Evolutionary conservation across 2,113 vertebrate species (phyloP), one percentile per base, ranked within the genome.

Genomic region (Heterotilapia buettikoferi): DNA sequence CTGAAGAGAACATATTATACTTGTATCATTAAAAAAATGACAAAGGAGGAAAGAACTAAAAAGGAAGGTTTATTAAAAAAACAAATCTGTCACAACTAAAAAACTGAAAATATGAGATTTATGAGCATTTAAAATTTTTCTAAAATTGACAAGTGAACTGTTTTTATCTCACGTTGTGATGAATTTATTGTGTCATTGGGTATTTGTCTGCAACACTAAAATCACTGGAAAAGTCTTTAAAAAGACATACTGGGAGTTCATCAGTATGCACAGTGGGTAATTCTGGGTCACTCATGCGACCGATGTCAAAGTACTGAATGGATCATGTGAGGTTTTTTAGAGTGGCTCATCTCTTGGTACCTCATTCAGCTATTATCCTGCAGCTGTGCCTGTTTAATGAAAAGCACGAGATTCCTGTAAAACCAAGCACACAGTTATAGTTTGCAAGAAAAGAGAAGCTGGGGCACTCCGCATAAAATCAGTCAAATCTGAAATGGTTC

Each of bases 271-370:
- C n/a, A 16, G 24, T 43, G 45, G 61, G 53, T 86, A 82, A 6
- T 31, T 18, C 19, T 43, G 29, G 36, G 36, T 57, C 61, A 71
- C 52, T 84, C 31, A 18, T 85, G 61, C 29, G 5, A 47, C 83
- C 52, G 24, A 86, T 50, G 71, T 80, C 36, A 10, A n/a, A 10
- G 78, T 33, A 43, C 21, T 33, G 24, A 73, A 61, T 82, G 63
- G 50, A 68, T 90, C 82, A 84, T 86, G 92, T 92, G 89, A 84
- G 80, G 36, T 21, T 68, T 90, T 84, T 68, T 10, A 2, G 4
- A 81, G 21, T 21, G 50, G 33, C 90, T 84, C 61, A 1, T 76
- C 61, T 85, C 38, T 31, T 36, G 4, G 38, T 50, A 8, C 21
- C 61, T 83, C 45, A 76, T 82, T 91, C 40, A 87, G 10, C 50